Percentiles rank a stretch among this genome's conserved stretches.
These are phyloP conservation scores for Leptopilina syphax DNA, from an alignment of 2,888 invertebrate genomes.

Conservation along the genomic window DNA sequence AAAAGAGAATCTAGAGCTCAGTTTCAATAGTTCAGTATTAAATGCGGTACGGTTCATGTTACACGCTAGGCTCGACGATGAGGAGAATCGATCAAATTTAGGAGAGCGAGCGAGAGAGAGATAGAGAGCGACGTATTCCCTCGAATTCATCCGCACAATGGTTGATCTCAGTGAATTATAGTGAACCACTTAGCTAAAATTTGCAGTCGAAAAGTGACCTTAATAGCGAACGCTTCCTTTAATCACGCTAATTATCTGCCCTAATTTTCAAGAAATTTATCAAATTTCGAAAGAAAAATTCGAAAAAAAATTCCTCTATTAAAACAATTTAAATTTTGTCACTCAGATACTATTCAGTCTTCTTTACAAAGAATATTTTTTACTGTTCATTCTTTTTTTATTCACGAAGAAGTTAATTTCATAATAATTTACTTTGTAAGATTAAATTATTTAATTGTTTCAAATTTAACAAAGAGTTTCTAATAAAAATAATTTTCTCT, in stretches of 20 bases:
- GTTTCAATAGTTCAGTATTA: slow-evolving; percentile 33
- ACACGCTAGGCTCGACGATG: slow-evolving; percentile 33
- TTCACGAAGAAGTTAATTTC: no score
- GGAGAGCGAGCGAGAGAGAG: slow-evolving; percentile 6
- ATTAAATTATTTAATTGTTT: no score
- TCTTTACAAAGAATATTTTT: no score
- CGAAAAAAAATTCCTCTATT: not conserved
- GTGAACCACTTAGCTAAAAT: slow-evolving; percentile 29
- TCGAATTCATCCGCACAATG: slow-evolving; percentile 39
- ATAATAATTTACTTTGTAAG: no score
- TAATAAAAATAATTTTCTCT: no score
- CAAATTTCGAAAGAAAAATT: not conserved
- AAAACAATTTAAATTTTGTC: not conserved
- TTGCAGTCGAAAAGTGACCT: slow-evolving; percentile 28
- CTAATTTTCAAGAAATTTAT: not conserved
- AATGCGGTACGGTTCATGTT: slow-evolving; percentile 39
- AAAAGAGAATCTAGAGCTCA: slow-evolving; percentile 13
- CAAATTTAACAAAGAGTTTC: no score
- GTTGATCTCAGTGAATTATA: slow-evolving; percentile 27
- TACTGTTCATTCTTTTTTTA: no score
- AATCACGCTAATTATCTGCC: slow-evolving; percentile 16
- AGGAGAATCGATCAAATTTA: slow-evolving; percentile 37
- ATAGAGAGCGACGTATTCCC: slow-evolving; percentile 10
- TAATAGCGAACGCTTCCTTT: not conserved
- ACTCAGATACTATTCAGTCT: no score